phyloP scores from a whole-genome alignment of 2,113 vertebrate species.

The Cyanoramphus novaezelandiae region DNA sequence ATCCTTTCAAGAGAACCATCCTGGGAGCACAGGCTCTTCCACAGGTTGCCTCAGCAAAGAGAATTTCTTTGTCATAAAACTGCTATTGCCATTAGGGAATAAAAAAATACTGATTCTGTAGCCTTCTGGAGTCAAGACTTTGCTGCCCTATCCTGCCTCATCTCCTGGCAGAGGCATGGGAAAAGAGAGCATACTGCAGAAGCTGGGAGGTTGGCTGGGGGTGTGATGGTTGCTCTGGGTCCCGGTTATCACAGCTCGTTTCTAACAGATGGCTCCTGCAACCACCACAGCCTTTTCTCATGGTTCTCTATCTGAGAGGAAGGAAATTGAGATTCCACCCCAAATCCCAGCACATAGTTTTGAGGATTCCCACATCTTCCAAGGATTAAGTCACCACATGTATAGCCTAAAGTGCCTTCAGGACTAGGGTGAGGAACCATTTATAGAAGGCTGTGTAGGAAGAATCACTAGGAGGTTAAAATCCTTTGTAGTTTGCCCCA shows the following conservation, averaged over 20 bases:
- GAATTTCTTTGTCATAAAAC: not conserved
- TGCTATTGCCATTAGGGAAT: not conserved
- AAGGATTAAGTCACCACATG: slow-evolving; percentile 44
- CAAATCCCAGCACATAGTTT: slow-evolving; percentile 49
- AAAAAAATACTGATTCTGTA: not conserved
- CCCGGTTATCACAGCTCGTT: not conserved
- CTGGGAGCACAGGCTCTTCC: not conserved
- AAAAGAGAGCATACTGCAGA: not conserved
- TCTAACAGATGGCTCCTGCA: slow-evolving; percentile 13
- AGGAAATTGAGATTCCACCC: slow-evolving; percentile 65
- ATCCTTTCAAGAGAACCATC: not conserved
- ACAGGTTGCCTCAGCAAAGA: not conserved
- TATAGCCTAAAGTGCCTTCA: not conserved
- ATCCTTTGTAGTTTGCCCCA: not conserved
- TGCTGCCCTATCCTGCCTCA: not conserved
- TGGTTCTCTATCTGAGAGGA: slow-evolving; percentile 28
- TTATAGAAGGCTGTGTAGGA: not conserved
- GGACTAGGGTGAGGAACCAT: not conserved
- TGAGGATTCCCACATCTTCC: slow-evolving; percentile 51
- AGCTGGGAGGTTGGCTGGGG: not conserved
- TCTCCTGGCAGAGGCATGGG: not conserved
- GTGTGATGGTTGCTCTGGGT: not conserved
- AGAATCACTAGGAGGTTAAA: not conserved
- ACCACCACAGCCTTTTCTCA: not conserved
- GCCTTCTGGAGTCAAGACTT: not conserved